A percentile compares a stretch with the other conserved stretches of the same genome.
phyloP scores from a whole-genome alignment of 2,797 vertebrate genomes.

The Eutrigla gurnardus region DNA sequence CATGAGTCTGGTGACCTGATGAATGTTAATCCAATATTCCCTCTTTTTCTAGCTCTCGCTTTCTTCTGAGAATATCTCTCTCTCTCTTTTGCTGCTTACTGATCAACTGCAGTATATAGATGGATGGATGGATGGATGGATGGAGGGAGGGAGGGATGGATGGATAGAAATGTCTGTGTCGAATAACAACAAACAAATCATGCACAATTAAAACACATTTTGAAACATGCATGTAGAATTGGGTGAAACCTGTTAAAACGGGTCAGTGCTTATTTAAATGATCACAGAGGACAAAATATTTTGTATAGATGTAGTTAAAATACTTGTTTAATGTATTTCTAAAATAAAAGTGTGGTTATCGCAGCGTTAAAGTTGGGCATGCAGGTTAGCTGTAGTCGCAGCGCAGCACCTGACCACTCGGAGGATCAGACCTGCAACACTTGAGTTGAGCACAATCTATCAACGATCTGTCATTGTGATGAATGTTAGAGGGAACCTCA shows the following conservation, averaged over 20 bases:
- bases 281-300: not conserved
- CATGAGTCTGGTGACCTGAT: too few species aligned
- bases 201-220: not conserved
- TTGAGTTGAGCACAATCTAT: constrained; percentile 15
- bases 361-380: not conserved
- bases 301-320: not conserved
- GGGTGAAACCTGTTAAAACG: not conserved
- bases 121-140: too few species aligned
- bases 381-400: not conserved
- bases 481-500: constrained; percentile 36
- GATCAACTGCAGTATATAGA: too few species aligned
- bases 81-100: too few species aligned
- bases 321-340: not conserved
- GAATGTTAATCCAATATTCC: too few species aligned
- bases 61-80: too few species aligned
- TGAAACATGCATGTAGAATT: not conserved
- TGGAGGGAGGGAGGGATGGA: too few species aligned
- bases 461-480: constrained; percentile 21
- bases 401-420: not conserved
- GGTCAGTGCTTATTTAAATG: not conserved
- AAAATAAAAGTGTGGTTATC: not conserved
- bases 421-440: constrained; percentile 9
- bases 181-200: not conserved
- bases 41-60: too few species aligned
- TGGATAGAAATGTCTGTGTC: not conserved